Base-by-base conservation (phyloP, 2,888 invertebrate genomes). In the Protophormia terraenovae region DNA sequence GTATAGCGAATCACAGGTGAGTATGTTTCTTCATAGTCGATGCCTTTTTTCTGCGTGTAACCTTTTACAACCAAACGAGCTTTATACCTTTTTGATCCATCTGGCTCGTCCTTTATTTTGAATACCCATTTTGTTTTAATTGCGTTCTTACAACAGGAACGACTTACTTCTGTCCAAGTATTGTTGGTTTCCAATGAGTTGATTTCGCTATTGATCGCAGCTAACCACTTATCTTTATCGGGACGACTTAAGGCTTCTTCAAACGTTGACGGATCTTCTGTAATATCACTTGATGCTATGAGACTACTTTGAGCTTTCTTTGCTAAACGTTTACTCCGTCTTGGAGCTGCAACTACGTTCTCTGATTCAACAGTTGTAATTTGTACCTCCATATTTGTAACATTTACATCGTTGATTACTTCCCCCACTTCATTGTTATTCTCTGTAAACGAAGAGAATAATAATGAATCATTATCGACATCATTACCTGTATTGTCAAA, bases 21-120 rank as follows among this genome's bases (percentile, higher is more conserved):
- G 41, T 78, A 83, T 29, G 84, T 87, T 38, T 87, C 83, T 6
- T 60, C 66, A 24, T 83, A 86, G 53, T 86, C 83, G 24, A 87
- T 66, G 1, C 84, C 84, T 32, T 80, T 73, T 22, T 16, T 50
- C 16, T 69, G 69, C 8, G 69, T 19, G 16, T 35, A 69, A 14
- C 69, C 69, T 14, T 27, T 55, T 4, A 14, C 32, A 10, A 60
- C 16, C 6, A 53, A 22, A 3, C 35, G 60, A n/a, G 60, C 60
- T 60, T 60, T 60, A 32, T 32, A 60, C 8, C 16, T 16, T n/a
- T 27, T 27, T 27, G 22, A 14, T 45, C 24, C 27, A 27, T 66
- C 14, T 19, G 45, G 3, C 7, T 45, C 45, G n/a, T 45, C 7
- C 27, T 66, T 41, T 7, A 14, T 10, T 14, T 66, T 66, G 4